Evolutionary conservation across 2,888 invertebrate species (phyloP), one percentile per base, ranked within the genome.

Genomic region (Oscheius myriophilus): DNA sequence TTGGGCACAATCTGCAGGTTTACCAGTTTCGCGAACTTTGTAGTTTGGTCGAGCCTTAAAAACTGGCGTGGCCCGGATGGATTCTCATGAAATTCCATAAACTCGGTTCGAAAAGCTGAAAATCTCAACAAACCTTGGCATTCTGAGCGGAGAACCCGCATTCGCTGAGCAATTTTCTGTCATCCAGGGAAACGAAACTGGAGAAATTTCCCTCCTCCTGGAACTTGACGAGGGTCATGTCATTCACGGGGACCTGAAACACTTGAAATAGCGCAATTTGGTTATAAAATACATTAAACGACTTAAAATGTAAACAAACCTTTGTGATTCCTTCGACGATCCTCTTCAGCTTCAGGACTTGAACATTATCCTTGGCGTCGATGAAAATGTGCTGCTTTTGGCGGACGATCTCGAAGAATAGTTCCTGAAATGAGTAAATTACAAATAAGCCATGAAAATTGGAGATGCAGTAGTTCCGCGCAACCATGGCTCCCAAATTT

Each of bases 311-410:
- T 6, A 33, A 33, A 6, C 3, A 6, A 33, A 77, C 79, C 55
- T 71, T 68, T 16, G 64, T 43, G 51, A 80, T 80, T 92, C 95
- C 96, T 91, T 95, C 95, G 85, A 97, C 92, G 90, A 96, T 96
- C 90, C 92, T 93, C 89, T 97, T 97, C 78, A 97, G 90, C 89
- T 97, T 96, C 83, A 91, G 89, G 78, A 97, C 94, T 67, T 93
- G 92, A 58, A 95, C 95, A 73, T 93, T 94, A 87, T 97, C 96
- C 88, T 96, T 96, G 64, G 95, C 94, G 90, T 97, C 96, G 67
- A 95, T 93, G 88, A 97, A 97, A 89, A 96, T 94, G 83, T 96
- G 96, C 85, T 93, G 91, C 89, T 96, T 96, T 89, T 94, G 94
- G 87, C 96, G 91, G 89, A 96, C 91, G 87, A 97, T 93, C 95